Percentiles rank a stretch among this genome's conserved stretches.
Conservation (phyloP, 2,797 vertebrate species). For the Takifugu ocellatus region DNA sequence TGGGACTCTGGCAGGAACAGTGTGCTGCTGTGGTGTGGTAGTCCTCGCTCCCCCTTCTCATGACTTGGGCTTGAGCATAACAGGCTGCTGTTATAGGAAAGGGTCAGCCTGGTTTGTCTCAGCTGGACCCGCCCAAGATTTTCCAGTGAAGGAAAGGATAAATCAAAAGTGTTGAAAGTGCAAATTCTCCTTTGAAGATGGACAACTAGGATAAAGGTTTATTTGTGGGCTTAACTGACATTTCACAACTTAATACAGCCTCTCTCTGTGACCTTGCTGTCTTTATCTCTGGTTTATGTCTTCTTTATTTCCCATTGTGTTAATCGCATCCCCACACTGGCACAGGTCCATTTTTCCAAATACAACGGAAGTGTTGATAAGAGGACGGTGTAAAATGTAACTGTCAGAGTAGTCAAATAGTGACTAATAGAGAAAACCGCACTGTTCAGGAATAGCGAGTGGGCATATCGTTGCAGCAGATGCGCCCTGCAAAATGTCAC, state of each 20-base stretch:
- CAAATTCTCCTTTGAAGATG: too few relatives aligned
- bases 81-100: conserved; percentile 48
- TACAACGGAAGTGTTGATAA: conserved; percentile 18
- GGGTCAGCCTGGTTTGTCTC: conserved; percentile 49
- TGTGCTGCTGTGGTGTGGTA: conserved; percentile 28
- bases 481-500: conserved; percentile 79
- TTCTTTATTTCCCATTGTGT: conserved; percentile 3
- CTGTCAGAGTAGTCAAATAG: conserved; percentile 39
- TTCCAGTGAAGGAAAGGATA: conserved; percentile 12
- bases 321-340: conserved; percentile 11
- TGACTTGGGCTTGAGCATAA: conserved; percentile 35
- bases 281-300: not conserved
- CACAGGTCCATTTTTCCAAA: conserved; percentile 14
- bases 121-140: conserved; percentile 30
- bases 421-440: conserved; percentile 66
- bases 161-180: not conserved
- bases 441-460: conserved; percentile 72
- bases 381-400: conserved; percentile 37
- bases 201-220: too few relatives aligned
- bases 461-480: conserved; percentile 75
- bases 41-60: conserved; percentile 21
- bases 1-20: conserved; percentile 25
- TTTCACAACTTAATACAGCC: conserved; percentile 3
- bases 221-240: not conserved
- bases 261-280: conserved; percentile 3